Conservation (phyloP, 1,140 invertebrate genomes). For the Eubasilissa regina region DNA sequence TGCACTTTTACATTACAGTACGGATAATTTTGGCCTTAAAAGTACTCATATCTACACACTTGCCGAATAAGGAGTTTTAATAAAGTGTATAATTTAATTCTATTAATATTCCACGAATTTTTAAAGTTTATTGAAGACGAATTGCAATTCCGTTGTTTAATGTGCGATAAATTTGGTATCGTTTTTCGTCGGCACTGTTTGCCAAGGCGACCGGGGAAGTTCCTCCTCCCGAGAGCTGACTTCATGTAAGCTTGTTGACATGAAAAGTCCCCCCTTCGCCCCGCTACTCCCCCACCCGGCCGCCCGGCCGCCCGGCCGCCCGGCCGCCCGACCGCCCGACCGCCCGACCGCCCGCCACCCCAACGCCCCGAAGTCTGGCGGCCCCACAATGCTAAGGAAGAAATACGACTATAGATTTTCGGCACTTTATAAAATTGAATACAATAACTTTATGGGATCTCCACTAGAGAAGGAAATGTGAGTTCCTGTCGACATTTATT, state of each 20-base stretch:
- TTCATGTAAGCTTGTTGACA: conserved; percentile 28
- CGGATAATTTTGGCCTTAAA: too few relatives aligned
- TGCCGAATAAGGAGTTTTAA: too few relatives aligned
- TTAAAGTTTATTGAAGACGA: too few relatives aligned
- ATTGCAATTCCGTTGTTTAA: not conserved
- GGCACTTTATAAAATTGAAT: conserved; percentile 40
- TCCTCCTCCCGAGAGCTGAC: not conserved
- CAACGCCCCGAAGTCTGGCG: not conserved
- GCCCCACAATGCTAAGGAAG: conserved; percentile 15
- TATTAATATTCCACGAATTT: too few relatives aligned
- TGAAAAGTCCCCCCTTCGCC: not conserved
- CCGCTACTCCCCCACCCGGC: too few relatives aligned
- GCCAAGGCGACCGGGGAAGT: not conserved
- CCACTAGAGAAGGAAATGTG: conserved; percentile 13
- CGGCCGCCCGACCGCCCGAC: too few relatives aligned
- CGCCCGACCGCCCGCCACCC: too few relatives aligned
- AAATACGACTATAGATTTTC: conserved; percentile 38
- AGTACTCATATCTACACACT: too few relatives aligned
- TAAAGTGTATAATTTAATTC: too few relatives aligned
- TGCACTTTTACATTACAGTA: too few relatives aligned
- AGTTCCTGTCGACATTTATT: conserved; percentile 16
- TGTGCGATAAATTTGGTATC: not conserved
- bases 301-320: too few relatives aligned
- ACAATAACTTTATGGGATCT: conserved; percentile 38
- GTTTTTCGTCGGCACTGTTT: conserved; percentile 1